These are phyloP conservation scores for Drosophila ironensis DNA, from an alignment of 1,140 invertebrate species.

Conservation along the genomic window DNA sequence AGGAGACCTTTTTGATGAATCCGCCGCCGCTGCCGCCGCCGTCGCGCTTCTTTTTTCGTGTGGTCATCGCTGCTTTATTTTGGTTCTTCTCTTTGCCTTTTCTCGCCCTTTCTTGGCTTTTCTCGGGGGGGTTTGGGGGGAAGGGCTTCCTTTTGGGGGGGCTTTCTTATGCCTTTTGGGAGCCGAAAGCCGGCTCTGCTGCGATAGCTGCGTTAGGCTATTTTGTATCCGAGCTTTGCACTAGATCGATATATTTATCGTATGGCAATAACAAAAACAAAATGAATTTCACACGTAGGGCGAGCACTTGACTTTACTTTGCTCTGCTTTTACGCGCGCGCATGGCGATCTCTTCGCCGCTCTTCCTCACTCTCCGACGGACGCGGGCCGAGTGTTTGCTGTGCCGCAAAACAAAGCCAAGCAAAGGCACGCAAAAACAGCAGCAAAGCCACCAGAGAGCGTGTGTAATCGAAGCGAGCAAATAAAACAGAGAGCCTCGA, in stretches of 20 bases:
- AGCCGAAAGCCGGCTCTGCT: too few relatives aligned
- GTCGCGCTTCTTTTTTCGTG: conserved; percentile 89
- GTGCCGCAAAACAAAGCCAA: conserved; percentile 29
- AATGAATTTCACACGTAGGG: conserved; percentile 20
- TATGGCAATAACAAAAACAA: too few relatives aligned
- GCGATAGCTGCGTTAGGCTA: too few relatives aligned
- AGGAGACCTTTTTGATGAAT: conserved; percentile 93
- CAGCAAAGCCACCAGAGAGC: conserved; percentile 5
- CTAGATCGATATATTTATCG: too few relatives aligned
- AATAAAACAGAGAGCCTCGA: too few relatives aligned
- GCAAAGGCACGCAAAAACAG: conserved; percentile 17
- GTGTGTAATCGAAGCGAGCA: not conserved
- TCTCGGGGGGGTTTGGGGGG: conserved; percentile 26
- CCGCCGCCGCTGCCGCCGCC: conserved; percentile 83
- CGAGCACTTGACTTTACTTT: conserved; percentile 16
- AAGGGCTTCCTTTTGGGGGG: conserved; percentile 14
- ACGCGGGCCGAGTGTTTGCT: conserved; percentile 26
- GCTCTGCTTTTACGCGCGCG: conserved; percentile 16
- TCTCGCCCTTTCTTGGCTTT: conserved; percentile 15
- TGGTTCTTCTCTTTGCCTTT: conserved; percentile 4
- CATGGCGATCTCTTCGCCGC: conserved; percentile 16
- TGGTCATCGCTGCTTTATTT: conserved; percentile 84
- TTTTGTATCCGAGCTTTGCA: conserved; percentile 33
- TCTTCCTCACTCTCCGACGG: conserved; percentile 10
- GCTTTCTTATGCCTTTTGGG: conserved; percentile 29